Conservation (phyloP, 2,888 invertebrate species). For the Steinernema scapterisci region DNA sequence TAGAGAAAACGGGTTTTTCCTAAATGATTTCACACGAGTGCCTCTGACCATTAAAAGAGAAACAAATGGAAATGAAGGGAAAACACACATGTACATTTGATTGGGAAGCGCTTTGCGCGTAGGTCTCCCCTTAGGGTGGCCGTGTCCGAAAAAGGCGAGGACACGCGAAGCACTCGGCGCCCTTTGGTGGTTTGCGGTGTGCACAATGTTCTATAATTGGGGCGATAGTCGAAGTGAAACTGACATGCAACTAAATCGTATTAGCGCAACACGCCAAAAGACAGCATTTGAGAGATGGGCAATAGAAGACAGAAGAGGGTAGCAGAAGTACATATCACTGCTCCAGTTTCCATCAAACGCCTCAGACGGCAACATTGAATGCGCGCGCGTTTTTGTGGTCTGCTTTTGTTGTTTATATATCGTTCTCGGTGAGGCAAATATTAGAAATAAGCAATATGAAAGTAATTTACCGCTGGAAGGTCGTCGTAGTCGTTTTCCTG, state of each 20-base stretch:
- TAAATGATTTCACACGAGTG: neutral
- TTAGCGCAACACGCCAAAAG: conserved; percentile 20
- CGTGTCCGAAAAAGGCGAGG: neutral
- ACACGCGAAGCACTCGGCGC: too few relatives aligned
- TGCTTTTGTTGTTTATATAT: too few relatives aligned
- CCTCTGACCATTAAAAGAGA: neutral
- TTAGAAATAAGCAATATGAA: neutral
- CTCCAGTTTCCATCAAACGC: too few relatives aligned
- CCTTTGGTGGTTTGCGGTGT: neutral
- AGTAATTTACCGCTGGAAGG: conserved; percentile 15
- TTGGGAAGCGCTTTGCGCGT: neutral
- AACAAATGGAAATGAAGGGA: neutral
- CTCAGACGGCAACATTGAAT: too few relatives aligned
- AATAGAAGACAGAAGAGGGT: neutral
- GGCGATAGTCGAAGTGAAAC: conserved; percentile 20
- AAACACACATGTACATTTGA: neutral
- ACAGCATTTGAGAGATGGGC: conserved; percentile 4
- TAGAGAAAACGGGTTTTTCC: conserved; percentile 9
- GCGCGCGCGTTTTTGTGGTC: too few relatives aligned
- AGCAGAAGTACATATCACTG: too few relatives aligned
- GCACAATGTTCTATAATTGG: conserved; percentile 29
- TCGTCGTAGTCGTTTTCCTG: conserved; percentile 4
- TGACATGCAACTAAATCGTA: conserved; percentile 31
- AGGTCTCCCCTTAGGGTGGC: conserved; percentile 3
- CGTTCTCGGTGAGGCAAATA: neutral